Evolutionary conservation across 2,113 vertebrate species (phyloP).

Genomic region (Dolichotis patagonum): DNA sequence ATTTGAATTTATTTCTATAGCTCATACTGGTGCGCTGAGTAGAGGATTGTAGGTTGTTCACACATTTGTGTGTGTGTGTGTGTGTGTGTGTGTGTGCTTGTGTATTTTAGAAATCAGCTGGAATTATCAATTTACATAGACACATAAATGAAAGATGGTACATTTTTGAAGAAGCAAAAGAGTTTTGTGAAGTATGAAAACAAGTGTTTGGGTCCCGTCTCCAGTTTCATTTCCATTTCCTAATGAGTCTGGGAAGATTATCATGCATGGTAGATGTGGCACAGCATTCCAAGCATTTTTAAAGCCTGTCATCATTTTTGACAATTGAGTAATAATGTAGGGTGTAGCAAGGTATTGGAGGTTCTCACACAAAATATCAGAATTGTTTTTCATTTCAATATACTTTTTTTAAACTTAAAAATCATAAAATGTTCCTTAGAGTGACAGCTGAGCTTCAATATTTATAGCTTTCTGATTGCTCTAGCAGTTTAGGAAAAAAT

Average conservation of each 20-base stretch:
- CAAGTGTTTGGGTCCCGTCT: neutral
- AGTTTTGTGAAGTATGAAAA: slow-evolving; percentile 24
- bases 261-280: neutral
- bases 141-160: neutral
- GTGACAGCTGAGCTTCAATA: slow-evolving; percentile 80
- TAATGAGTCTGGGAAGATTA: neutral
- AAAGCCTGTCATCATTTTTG: slow-evolving; percentile 19
- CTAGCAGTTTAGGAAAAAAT: slow-evolving; percentile 46
- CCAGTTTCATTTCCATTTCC: neutral
- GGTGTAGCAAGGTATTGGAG: slow-evolving; percentile 45
- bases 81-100: neutral
- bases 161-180: neutral
- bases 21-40: neutral
- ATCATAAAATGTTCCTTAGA: slow-evolving; percentile 78
- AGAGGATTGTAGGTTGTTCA: neutral
- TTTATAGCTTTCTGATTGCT: slow-evolving; percentile 82
- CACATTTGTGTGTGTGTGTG: neutral
- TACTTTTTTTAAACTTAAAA: slow-evolving; percentile 75
- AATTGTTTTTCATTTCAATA: slow-evolving; percentile 79
- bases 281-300: slow-evolving; percentile 3
- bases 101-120: neutral
- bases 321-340: slow-evolving; percentile 56
- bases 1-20: neutral
- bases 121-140: neutral
- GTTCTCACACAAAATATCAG: slow-evolving; percentile 71